Evolutionary conservation across 2,797 vertebrate species (phyloP), one percentile per base, ranked within the genome.

Genomic region (Syndactyla subalaris): DNA sequence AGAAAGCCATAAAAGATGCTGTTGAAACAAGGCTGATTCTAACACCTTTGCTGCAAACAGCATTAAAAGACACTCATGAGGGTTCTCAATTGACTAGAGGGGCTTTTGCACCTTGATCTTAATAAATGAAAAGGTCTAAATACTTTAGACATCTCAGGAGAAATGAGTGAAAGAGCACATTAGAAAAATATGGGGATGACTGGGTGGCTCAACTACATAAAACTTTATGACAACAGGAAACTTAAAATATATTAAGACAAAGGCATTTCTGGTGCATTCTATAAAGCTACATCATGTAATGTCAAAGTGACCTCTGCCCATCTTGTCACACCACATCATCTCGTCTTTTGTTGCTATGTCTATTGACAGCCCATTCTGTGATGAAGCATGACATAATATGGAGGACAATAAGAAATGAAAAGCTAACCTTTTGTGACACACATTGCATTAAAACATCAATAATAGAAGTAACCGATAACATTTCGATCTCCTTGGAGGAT

Each of bases 361-460:
- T 62, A 32, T 63, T 96, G 95, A 96, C 92, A 96, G 86, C 32
- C 39, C 0, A 3, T 80, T 90, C 79, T 38, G 68, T 83, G 86
- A 95, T 91, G 82, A 71, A 70, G 30, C 48, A 83, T 65, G 74
- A 78, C 94, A 92, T 57, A 80, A 88, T 66, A 71, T 76, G 55
- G 24, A 81, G 76, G 57, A 85, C 73, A 93, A 92, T 67, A 91
- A 26, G 62, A 93, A 96, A 92, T 24, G 41, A 87, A 95, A 91
- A 90, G 51, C 39, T 91, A 96, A 95, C 65, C 65, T 95, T 95
- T 75, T 79, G 48, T 93, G 89, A 82, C 92, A 94, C 1, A 6
- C 38, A 80, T 78, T 95, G 59, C 54, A 82, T 94, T 92, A 88
- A 87, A 93, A 34, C 38, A 89, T 36, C 92, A 71, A 55, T 82